Percentiles rank a stretch among this genome's conserved stretches.
Evolutionary conservation across 1,140 invertebrate genomes (phyloP).

Genomic region (Apis florea): DNA sequence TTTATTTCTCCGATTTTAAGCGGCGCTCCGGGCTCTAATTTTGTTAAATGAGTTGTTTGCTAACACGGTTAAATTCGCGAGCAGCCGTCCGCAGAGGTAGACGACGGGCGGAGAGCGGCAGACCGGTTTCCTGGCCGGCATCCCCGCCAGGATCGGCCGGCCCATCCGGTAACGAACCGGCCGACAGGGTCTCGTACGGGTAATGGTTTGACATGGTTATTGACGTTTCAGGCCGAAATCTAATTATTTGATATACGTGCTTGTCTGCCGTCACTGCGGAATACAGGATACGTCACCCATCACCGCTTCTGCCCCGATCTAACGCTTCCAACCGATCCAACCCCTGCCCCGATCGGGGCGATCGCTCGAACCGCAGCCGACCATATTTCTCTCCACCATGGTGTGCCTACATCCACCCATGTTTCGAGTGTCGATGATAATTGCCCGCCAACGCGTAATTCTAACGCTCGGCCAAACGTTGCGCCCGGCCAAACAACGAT

Average conservation of each 20-base stretch:
- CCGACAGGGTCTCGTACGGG: conserved; percentile 70
- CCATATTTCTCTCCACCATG: too few species aligned
- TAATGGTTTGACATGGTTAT: conserved; percentile 80
- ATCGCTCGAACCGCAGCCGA: not conserved
- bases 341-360: not conserved
- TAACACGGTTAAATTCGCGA: conserved; percentile 79
- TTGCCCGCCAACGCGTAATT: conserved; percentile 17
- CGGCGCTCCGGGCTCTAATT: conserved; percentile 77
- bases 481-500: not conserved
- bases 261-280: conserved; percentile 66
- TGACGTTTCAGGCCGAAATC: conserved; percentile 79
- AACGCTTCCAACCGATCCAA: not conserved
- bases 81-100: conserved; percentile 53
- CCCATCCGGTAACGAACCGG: conserved; percentile 65
- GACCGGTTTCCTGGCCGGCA: conserved; percentile 40
- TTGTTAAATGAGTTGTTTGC: conserved; percentile 80
- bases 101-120: conserved; percentile 41
- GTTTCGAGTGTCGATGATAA: conserved; percentile 16
- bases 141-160: too few species aligned
- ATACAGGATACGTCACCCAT: conserved; percentile 68
- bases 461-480: conserved; percentile 4
- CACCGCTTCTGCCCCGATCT: conserved; percentile 49
- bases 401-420: not conserved
- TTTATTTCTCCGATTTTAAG: conserved; percentile 79
- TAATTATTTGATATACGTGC: conserved; percentile 79